Evolutionary conservation across 2,113 vertebrate species (phyloP), one percentile per base, ranked within the genome.

Genomic region (Antennarius striatus): DNA sequence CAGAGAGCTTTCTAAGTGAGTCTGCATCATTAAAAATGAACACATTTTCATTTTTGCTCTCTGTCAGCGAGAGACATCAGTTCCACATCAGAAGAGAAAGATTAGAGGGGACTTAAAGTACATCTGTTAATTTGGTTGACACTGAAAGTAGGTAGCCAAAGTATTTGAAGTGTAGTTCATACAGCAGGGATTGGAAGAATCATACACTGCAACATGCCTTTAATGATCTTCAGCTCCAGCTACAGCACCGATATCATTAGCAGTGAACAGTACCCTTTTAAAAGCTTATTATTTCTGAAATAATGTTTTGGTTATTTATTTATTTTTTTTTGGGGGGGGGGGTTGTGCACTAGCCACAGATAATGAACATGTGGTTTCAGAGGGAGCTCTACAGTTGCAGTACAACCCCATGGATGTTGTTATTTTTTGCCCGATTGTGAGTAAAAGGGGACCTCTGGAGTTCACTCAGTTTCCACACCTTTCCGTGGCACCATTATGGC

Each of bases 51-150:
- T 60, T 83, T 57, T 68, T 30, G 51, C 51, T 56, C n/a, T 63
- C 67, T 71, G 53, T 74, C 79, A 79, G 68, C 60, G 14, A 9
- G 32, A 76, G 57, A 66, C 65, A 76, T 71, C 48, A 6, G 4
- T 43, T 65, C 30, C 46, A 81, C 76, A 63, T 28, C 2, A 67
- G 36, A 71, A 39, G 42, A 63, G 47, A 56, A 71, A 78, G 82
- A 90, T 90, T 86, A 88, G 61, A 86, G 63, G 22, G 60, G 71
- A 80, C 82, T 84, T 79, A 80, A 81, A 89, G 65, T 79, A 83
- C 77, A 77, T 68, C 68, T 68, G 75, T 83, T 91, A 75, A 84
- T 89, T 82, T 85, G 75, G 60, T 48, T 59, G 61, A 63, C 40
- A 71, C 63, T 60, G 63, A 56, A 72, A 83, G 61, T 60, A 83